Conservation (phyloP, 2,797 vertebrate species). For the Trematomus bernacchii region DNA sequence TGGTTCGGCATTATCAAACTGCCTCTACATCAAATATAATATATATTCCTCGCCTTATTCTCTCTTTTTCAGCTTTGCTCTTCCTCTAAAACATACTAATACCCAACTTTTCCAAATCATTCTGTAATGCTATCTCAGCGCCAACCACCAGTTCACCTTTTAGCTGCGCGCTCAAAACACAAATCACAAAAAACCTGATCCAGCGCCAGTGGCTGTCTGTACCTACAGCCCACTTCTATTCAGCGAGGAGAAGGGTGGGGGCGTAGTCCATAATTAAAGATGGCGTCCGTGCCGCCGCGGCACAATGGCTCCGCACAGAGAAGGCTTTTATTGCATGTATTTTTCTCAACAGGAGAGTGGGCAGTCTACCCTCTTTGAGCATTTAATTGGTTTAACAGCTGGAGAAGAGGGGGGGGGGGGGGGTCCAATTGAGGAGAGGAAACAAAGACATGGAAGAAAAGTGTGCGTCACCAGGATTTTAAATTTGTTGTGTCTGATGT, state of each 20-base stretch:
- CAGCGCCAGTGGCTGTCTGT: constrained; percentile 71
- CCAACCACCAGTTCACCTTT: constrained; percentile 44
- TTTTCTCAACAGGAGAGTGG: constrained; percentile 83
- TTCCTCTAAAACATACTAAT: constrained; percentile 10
- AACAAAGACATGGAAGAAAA: constrained; percentile 71
- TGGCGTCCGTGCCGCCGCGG: constrained; percentile 68
- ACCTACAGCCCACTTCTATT: constrained; percentile 82
- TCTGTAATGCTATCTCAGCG: constrained; percentile 40
- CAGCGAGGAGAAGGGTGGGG: constrained; percentile 76
- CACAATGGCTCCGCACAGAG: constrained; percentile 81
- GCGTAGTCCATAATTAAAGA: constrained; percentile 86
- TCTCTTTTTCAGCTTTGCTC: not conserved
- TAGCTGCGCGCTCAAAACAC: constrained; percentile 46
- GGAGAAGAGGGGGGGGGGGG: constrained; percentile 67
- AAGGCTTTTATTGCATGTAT: constrained; percentile 81
- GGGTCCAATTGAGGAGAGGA: constrained; percentile 45
- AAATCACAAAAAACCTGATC: constrained; percentile 67
- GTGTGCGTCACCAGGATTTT: constrained; percentile 60
- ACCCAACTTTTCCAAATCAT: constrained; percentile 18
- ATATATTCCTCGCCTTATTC: not conserved
- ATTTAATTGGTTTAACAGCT: constrained; percentile 85
- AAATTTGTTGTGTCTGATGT: constrained; percentile 64
- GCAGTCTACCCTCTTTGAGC: constrained; percentile 81
- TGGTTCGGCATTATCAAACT: not conserved
- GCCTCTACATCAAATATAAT: not conserved